Conservation (phyloP, 1,140 invertebrate genomes). For the Oryctes rhinoceros region DNA sequence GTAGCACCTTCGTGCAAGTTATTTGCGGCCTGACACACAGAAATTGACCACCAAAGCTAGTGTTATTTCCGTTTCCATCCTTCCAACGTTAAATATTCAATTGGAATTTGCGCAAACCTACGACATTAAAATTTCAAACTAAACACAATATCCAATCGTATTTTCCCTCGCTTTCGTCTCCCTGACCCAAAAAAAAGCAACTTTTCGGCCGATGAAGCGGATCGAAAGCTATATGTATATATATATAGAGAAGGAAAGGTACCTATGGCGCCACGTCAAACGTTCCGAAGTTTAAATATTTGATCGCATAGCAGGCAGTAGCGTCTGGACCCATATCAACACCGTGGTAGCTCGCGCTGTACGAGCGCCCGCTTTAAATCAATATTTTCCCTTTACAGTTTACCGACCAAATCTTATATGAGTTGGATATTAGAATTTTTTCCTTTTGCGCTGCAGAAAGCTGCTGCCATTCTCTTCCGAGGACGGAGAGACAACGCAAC, state of each 20-base stretch:
- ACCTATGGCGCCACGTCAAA: neutral
- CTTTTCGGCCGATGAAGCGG: neutral
- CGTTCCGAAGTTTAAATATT: neutral
- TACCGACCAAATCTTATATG: constrained; percentile 2
- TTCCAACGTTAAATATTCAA: too few species aligned
- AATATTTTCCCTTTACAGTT: constrained; percentile 5
- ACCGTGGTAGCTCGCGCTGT: neutral
- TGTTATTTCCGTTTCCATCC: too few species aligned
- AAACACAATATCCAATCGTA: neutral
- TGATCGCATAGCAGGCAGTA: neutral
- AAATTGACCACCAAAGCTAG: too few species aligned
- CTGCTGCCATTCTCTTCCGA: neutral
- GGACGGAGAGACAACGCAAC: neutral
- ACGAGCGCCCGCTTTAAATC: neutral
- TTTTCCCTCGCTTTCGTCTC: neutral
- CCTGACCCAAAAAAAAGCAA: neutral
- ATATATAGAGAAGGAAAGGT: too few species aligned
- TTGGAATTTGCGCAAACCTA: too few species aligned
- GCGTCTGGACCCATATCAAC: neutral
- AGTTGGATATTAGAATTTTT: constrained; percentile 7
- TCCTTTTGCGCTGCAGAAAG: neutral
- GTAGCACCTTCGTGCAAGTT: too few species aligned
- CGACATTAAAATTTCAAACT: neutral
- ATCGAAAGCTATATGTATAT: neutral
- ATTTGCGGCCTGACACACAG: too few species aligned